Base-by-base conservation (phyloP, 1,140 invertebrate species). In the Stenopsyche tienmushanensis region DNA sequence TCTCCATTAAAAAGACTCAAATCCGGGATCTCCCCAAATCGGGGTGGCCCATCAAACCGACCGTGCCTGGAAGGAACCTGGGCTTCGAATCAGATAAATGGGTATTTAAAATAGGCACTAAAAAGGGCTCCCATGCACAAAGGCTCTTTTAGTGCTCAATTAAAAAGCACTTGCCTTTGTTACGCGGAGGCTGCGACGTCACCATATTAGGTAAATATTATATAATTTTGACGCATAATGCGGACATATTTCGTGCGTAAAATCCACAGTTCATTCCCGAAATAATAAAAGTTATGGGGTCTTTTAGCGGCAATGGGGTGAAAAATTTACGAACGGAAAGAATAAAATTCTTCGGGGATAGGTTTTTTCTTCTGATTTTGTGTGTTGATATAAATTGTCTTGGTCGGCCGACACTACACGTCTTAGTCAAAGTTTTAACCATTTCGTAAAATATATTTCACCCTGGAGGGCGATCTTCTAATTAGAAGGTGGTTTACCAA, bases 81-180 rank as follows among this genome's bases (percentile, higher is more conserved):
- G 55, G 52, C 55, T 18, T 34, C 39, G 23, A 59, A 44, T 59
- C 55, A 29, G n/a, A 59, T 39, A 44, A 59, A 59, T 59, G 55
- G 55, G 29, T 29, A 39, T 59, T 59, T 44, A 59, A 59, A 47
- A 23, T 26, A 29, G 29, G 20, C 39, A 34, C 9, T 59, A 59
- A 59, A 59, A 59, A 50, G 47, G 47, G 47, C 5, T 34, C 29
- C 29, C 29, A 34, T 34, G 26, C 15, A 25, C n/a, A 25, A 55
- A 25, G 42, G 55, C 18, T 15, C 10, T 29, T 47, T n/a, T 59
- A 47, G 29, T 17, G 23, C 20, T 20, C 55, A 59, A 59, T 59
- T 59, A 59, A 59, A 59, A 59, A 25, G 39, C 39, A 42, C 39
- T 59, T 23, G 8, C 17, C 52, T 39, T 54, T 39, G 15, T 54